Conservation (phyloP, 2,888 invertebrate genomes). For the Anthoptus insignis region DNA sequence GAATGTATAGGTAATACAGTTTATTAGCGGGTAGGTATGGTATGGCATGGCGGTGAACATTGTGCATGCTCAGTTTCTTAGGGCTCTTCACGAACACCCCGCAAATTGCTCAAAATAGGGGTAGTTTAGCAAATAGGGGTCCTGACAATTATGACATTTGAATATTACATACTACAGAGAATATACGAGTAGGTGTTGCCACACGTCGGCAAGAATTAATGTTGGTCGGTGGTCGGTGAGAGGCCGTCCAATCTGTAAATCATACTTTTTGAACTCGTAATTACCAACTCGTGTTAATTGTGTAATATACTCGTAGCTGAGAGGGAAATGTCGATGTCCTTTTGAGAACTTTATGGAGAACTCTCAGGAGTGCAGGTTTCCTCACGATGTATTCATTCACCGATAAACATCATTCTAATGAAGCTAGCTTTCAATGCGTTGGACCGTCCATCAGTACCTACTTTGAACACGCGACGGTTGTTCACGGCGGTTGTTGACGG, state of each 20-base stretch:
- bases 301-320: conserved; percentile 21
- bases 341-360: too few species aligned
- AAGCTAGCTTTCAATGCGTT: too few species aligned
- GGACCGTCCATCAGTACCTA: too few species aligned
- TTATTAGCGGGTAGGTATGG: too few species aligned
- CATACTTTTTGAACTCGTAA: background rate
- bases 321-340: too few species aligned
- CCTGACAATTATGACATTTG: conserved; percentile 36
- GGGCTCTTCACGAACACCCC: conserved; percentile 37
- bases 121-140: conserved; percentile 38
- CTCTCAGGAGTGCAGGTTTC: too few species aligned
- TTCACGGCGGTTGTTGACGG: too few species aligned
- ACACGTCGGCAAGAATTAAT: conserved; percentile 33
- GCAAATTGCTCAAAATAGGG: conserved; percentile 36
- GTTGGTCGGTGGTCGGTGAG: conserved; percentile 18
- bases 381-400: too few species aligned
- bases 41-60: conserved; percentile 17
- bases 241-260: background rate
- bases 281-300: conserved; percentile 2
- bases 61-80: conserved; percentile 35
- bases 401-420: too few species aligned
- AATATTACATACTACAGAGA: conserved; percentile 39
- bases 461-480: too few species aligned
- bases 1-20: too few species aligned
- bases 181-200: conserved; percentile 37